Base-by-base conservation (phyloP, 2,797 vertebrate genomes). In the Australoheros facetus region DNA sequence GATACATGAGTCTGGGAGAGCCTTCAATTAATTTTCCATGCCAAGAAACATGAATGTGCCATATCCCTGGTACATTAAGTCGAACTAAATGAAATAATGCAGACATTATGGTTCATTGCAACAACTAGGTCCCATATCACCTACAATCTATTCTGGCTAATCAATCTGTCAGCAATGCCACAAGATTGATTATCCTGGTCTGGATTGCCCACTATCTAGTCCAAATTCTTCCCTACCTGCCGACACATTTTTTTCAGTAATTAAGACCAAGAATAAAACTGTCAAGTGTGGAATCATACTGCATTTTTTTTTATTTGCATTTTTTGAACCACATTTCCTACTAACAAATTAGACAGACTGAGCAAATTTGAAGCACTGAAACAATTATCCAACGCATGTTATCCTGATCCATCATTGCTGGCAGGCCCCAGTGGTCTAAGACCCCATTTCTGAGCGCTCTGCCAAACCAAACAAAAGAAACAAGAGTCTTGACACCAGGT, bases 21-120 rank as follows among this genome's bases (percentile, higher is more conserved):
- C 74, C 79, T 92, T 91, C 79, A 84, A 91, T 95, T 92, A 89
- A 95, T 94, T 93, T 85, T 85, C 87, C 78, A 39, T 80, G 86
- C 86, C 75, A 85, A 79, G 84, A 74, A 87, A 91, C 56, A 82
- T 83, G 91, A 88, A 89, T 91, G 85, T 80, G 57, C 91, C 70
- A 53, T 60, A 85, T 87, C 74, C 88, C 71, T 82, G 84, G 80
- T 88, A 80, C 78, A 94, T 96, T 95, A 95, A 90, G 93, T 82
- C 90, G 91, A 77, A 91, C 94, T 95, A 95, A 90, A 93, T 94
- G 84, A 90, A 95, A 95, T 94, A 95, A 96, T 88, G 85, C 89
- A 88, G 88, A 92, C 48, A 79, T 79, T 88, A 91, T 85, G 93
- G 94, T 95, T 95, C 95, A 95, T 93, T 95, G 95, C 94, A 92